phyloP scores from a whole-genome alignment of 2,888 invertebrate genomes.

The Spialia ferax region DNA sequence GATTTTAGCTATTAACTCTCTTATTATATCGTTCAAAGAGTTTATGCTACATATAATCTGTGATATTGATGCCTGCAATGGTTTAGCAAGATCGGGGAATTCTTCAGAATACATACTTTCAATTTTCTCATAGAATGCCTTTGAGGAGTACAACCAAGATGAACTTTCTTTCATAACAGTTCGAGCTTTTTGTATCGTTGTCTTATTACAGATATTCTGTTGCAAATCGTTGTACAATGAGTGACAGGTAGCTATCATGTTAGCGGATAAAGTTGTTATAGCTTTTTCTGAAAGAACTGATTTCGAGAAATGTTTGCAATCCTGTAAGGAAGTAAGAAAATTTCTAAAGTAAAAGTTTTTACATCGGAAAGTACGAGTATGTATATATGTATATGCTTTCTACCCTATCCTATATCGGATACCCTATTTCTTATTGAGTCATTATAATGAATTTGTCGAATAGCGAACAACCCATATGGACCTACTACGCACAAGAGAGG shows the following conservation, averaged over 20 bases:
- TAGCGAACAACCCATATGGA: too few relatives aligned
- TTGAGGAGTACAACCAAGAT: constrained; percentile 84
- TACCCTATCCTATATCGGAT: too few relatives aligned
- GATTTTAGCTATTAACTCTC: constrained; percentile 71
- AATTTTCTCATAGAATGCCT: constrained; percentile 85
- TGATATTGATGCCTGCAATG: constrained; percentile 89
- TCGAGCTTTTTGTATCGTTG: constrained; percentile 54
- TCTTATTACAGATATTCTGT: constrained; percentile 50
- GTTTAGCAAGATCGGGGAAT: constrained; percentile 93
- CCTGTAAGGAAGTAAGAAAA: constrained; percentile 60
- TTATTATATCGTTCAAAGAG: constrained; percentile 82
- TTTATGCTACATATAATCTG: constrained; percentile 89
- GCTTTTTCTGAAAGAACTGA: constrained; percentile 71
- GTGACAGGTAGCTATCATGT: constrained; percentile 57
- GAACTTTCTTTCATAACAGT: constrained; percentile 72
- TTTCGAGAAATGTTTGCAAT: constrained; percentile 78
- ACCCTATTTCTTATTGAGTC: too few relatives aligned
- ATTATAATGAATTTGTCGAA: too few relatives aligned
- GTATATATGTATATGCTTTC: too few relatives aligned
- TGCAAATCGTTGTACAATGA: constrained; percentile 54
- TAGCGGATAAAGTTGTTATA: constrained; percentile 57
- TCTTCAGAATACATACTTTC: constrained; percentile 85
- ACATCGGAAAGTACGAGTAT: too few relatives aligned
- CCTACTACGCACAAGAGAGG: too few relatives aligned
- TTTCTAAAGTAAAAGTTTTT: neutral